These are phyloP conservation scores for Coenonympha glycerion DNA, from an alignment of 2,888 invertebrate genomes.

Conservation along the genomic window DNA sequence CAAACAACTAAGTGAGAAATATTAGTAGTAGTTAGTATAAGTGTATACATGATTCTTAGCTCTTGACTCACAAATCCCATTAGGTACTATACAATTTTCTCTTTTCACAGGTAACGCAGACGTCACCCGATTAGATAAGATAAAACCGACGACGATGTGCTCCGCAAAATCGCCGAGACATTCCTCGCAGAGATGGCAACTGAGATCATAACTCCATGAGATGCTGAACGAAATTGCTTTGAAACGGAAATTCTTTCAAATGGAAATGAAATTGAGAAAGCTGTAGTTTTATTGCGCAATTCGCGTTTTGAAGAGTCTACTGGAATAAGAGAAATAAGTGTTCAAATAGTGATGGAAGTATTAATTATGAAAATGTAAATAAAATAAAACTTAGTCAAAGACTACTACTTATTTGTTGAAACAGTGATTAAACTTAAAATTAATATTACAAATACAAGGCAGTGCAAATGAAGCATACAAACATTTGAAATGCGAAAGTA, in stretches of 20 bases:
- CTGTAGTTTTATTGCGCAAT: background rate
- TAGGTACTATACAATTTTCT: conserved; percentile 37
- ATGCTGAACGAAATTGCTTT: background rate
- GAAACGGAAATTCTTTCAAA: conserved; percentile 4
- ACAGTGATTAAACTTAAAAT: too few species aligned
- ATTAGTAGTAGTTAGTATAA: too few species aligned
- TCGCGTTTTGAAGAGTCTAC: background rate
- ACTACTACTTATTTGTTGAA: too few species aligned
- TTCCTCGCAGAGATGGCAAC: conserved; percentile 9
- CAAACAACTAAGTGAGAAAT: too few species aligned
- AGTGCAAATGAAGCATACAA: too few species aligned
- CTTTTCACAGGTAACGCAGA: conserved; percentile 41
- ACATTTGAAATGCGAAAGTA: too few species aligned
- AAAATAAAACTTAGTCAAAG: too few species aligned
- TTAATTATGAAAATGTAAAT: too few species aligned
- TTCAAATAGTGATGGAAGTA: conserved; percentile 1
- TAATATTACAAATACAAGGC: too few species aligned
- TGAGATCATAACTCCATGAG: conserved; percentile 10
- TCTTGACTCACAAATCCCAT: conserved; percentile 24
- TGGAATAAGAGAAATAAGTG: background rate
- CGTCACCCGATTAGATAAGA: conserved; percentile 40
- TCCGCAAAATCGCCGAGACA: conserved; percentile 16
- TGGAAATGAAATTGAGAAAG: conserved; percentile 11
- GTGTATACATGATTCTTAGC: too few species aligned
- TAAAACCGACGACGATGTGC: conserved; percentile 34